Conservation (phyloP, 1,140 invertebrate species). For the Drosophila grimshawi region DNA sequence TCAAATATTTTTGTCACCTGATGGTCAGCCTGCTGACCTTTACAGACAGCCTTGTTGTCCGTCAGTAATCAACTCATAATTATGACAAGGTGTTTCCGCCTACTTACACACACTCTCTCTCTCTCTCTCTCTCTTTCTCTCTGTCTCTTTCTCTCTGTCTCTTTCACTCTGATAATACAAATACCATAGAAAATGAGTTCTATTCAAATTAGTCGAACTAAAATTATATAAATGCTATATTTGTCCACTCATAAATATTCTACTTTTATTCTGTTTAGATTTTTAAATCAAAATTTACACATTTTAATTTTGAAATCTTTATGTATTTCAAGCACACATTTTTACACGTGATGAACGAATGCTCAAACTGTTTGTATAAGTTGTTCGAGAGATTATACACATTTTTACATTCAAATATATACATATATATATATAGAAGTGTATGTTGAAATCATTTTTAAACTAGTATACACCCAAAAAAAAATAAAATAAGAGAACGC, state of each 20-base stretch:
- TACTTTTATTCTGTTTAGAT: background rate
- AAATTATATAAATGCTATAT: background rate
- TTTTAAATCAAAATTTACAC: background rate
- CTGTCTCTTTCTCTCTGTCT: conserved; percentile 6
- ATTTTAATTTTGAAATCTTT: conserved; percentile 31
- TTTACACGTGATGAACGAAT: conserved; percentile 65
- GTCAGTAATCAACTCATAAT: conserved; percentile 18
- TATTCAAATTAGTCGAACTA: conserved; percentile 26
- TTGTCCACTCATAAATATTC: background rate
- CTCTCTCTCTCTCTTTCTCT: background rate
- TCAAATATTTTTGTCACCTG: conserved; percentile 30
- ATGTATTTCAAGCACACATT: conserved; percentile 27
- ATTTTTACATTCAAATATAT: conserved; percentile 23
- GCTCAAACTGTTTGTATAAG: conserved; percentile 41
- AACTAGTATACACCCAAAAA: conserved; percentile 56
- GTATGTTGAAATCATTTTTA: conserved; percentile 50
- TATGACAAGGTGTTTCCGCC: conserved; percentile 52
- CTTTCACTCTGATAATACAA: background rate
- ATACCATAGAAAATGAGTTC: background rate
- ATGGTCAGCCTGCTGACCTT: conserved; percentile 55
- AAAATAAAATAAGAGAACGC: conserved; percentile 24
- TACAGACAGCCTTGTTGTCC: conserved; percentile 42
- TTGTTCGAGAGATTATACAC: background rate
- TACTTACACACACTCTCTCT: conserved; percentile 9
- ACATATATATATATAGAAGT: conserved; percentile 28